These are phyloP conservation scores for Ginglymostoma cirratum DNA, from an alignment of 2,113 vertebrate genomes.

Conservation along the genomic window DNA sequence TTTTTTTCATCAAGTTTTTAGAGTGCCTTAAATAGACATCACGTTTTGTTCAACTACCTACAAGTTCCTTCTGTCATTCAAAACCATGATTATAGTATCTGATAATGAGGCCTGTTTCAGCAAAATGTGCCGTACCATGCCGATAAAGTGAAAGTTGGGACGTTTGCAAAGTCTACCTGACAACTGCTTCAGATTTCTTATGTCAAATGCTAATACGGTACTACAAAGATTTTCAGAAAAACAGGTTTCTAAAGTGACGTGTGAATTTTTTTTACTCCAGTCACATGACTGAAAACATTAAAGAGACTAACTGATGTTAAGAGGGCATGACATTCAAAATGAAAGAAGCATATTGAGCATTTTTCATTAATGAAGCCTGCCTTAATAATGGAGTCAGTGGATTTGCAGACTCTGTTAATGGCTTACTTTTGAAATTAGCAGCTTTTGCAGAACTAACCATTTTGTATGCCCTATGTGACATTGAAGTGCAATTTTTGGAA, in stretches of 20 bases:
- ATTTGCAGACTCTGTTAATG: background rate
- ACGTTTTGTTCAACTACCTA: background rate
- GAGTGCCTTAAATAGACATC: background rate
- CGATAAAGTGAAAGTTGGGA: background rate
- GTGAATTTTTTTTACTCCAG: background rate
- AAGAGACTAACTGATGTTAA: background rate
- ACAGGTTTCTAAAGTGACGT: background rate
- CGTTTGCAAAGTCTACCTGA: background rate
- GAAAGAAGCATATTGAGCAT: background rate
- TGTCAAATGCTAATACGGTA: background rate
- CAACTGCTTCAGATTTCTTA: background rate
- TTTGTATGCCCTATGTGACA: background rate
- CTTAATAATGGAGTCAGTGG: background rate
- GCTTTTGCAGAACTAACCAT: background rate
- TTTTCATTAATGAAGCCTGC: background rate
- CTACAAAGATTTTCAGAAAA: background rate
- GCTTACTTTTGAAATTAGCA: background rate
- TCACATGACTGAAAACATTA: too few species aligned
- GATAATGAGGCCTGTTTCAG: background rate
- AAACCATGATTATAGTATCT: background rate
- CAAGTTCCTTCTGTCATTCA: background rate
- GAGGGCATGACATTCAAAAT: background rate
- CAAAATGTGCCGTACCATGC: background rate
- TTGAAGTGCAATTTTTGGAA: background rate
- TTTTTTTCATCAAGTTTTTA: background rate